Evolutionary conservation across 2,888 invertebrate species (phyloP).

Genomic region (Ormyrus thymus): DNA sequence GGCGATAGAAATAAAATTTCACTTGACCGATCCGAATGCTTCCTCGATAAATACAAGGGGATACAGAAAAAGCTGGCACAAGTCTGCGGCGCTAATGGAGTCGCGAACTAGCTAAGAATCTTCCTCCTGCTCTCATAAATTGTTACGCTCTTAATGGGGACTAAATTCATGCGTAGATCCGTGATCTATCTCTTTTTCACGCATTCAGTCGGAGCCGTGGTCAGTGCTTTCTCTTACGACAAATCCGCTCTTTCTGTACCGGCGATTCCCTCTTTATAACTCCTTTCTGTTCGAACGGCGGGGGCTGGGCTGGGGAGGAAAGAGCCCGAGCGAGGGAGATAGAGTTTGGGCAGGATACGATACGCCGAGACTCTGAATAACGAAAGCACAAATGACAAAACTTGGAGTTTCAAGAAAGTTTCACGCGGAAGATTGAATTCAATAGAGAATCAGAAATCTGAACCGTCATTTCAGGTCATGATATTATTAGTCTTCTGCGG

Average conservation of each 20-base stretch:
- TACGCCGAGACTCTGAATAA: conserved; percentile 9
- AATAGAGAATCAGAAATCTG: conserved; percentile 23
- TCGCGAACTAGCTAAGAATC: conserved; percentile 45
- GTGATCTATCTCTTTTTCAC: no score
- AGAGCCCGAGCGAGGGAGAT: background rate
- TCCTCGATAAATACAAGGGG: background rate
- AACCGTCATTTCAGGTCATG: background rate
- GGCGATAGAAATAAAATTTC: no score
- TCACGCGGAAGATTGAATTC: conserved; percentile 17
- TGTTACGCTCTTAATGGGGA: conserved; percentile 49
- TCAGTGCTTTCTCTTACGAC: conserved; percentile 28
- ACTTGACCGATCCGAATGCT: background rate
- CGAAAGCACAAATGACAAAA: conserved; percentile 16
- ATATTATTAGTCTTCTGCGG: conserved; percentile 10
- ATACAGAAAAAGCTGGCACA: background rate
- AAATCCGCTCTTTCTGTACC: conserved; percentile 36
- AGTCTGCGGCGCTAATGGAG: conserved; percentile 36
- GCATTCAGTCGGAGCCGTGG: conserved; percentile 11
- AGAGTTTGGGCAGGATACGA: background rate
- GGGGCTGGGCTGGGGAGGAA: background rate
- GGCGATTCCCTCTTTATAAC: background rate
- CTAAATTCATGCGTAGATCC: no score
- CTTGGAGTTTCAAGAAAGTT: conserved; percentile 21
- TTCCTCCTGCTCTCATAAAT: conserved; percentile 41
- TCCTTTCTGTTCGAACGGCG: background rate